Conservation (phyloP, 2,797 vertebrate genomes). For the Pangasius sanitwongsei region DNA sequence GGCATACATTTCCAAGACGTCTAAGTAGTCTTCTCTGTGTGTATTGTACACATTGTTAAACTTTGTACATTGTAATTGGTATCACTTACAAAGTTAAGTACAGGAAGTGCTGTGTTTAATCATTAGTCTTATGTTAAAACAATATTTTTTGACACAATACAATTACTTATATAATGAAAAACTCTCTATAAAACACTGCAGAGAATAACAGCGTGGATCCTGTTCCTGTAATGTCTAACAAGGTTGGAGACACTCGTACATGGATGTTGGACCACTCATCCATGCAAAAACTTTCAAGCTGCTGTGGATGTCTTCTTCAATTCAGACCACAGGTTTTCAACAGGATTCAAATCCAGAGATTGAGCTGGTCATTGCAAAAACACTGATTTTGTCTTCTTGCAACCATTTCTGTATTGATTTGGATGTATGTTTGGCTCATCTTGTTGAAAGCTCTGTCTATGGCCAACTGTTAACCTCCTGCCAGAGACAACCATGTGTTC, state of each 20-base stretch:
- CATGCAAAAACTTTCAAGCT: neutral
- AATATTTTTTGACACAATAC: neutral
- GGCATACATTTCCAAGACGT: slow-evolving; percentile 66
- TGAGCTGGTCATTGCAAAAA: neutral
- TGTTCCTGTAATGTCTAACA: neutral
- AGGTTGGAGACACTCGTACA: neutral
- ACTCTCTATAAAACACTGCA: neutral
- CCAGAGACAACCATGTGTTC: neutral
- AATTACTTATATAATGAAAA: neutral
- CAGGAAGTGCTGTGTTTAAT: neutral
- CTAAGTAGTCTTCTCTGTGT: slow-evolving; percentile 11
- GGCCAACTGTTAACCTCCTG: neutral
- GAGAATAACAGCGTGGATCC: neutral
- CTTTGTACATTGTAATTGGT: neutral
- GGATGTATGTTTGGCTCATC: neutral
- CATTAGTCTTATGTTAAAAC: neutral
- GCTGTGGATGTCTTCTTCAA: neutral
- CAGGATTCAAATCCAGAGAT: neutral
- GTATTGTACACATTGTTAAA: neutral
- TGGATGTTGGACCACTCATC: neutral
- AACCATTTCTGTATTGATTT: neutral
- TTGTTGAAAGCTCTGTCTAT: neutral
- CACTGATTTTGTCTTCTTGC: neutral
- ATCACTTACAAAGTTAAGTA: neutral
- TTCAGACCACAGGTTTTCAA: neutral